phyloP scores from a whole-genome alignment of 2,113 vertebrate species.

The Vulpes vulpes region DNA sequence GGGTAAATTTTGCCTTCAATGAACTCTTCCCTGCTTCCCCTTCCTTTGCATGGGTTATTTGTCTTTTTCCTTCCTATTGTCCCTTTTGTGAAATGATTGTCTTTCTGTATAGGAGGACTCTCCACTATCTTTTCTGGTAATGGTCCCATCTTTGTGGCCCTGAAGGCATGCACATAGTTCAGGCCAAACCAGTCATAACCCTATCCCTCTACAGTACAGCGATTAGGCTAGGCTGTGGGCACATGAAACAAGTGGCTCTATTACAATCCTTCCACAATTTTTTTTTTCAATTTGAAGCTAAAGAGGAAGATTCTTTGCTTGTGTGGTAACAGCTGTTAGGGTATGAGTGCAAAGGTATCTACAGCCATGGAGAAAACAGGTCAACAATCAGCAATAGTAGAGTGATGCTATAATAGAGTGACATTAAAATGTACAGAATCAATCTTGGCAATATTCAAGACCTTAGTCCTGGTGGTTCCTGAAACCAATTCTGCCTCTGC shows the following conservation, averaged over 20 bases:
- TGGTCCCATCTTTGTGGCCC: background rate
- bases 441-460: background rate
- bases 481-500: background rate
- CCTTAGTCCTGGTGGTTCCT: background rate
- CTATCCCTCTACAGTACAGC: background rate
- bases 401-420: background rate
- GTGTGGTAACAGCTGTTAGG: background rate
- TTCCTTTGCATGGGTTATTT: background rate
- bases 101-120: background rate
- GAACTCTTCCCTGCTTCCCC: background rate
- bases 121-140: background rate
- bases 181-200: background rate
- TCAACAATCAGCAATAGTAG: background rate
- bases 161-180: accelerated
- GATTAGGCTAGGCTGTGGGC: background rate
- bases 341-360: background rate
- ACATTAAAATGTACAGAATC: background rate
- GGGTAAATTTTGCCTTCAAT: background rate
- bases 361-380: background rate
- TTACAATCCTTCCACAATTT: background rate
- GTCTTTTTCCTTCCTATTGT: background rate
- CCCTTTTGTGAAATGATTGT: background rate
- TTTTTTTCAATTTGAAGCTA: background rate
- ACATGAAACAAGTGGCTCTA: background rate
- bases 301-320: background rate